Evolutionary conservation across 2,888 invertebrate species (phyloP).

Genomic region (Amorpha juglandis): DNA sequence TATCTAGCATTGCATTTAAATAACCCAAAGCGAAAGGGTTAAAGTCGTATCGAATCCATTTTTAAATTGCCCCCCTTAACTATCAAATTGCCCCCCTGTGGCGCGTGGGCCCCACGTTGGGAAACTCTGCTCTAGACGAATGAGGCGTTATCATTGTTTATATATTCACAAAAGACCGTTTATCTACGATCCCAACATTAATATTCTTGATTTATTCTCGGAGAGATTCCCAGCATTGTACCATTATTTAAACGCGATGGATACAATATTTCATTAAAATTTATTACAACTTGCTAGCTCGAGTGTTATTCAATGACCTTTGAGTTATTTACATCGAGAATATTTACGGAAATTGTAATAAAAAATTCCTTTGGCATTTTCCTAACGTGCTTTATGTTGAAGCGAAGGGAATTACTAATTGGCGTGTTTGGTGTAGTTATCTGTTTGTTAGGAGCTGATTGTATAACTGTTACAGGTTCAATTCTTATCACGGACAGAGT

Average conservation of each 20-base stretch:
- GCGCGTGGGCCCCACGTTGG: too few relatives aligned
- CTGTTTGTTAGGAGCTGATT: too few relatives aligned
- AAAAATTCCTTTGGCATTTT: slow-evolving; percentile 32
- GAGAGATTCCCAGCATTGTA: slow-evolving; percentile 45
- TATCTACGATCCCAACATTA: slow-evolving; percentile 47
- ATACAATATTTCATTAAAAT: slow-evolving; percentile 53
- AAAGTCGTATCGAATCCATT: too few relatives aligned
- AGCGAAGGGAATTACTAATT: too few relatives aligned
- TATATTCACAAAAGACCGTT: slow-evolving; percentile 38
- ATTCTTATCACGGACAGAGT: too few relatives aligned
- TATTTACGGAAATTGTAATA: slow-evolving; percentile 11
- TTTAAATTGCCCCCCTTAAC: too few relatives aligned
- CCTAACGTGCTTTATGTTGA: too few relatives aligned
- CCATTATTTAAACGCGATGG: slow-evolving; percentile 50
- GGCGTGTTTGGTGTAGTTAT: too few relatives aligned
- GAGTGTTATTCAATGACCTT: slow-evolving; percentile 29
- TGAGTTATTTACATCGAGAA: slow-evolving; percentile 30
- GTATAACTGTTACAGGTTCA: too few relatives aligned
- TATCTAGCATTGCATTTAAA: too few relatives aligned
- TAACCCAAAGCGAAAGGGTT: too few relatives aligned
- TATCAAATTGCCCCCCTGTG: too few relatives aligned
- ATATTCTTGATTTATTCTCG: slow-evolving; percentile 56
- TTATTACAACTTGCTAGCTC: slow-evolving; percentile 41
- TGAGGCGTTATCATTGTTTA: slow-evolving; percentile 3
- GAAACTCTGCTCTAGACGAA: background rate